These are phyloP conservation scores for Poeciliopsis gracilis DNA, from an alignment of 2,797 vertebrate genomes.

Conservation along the genomic window DNA sequence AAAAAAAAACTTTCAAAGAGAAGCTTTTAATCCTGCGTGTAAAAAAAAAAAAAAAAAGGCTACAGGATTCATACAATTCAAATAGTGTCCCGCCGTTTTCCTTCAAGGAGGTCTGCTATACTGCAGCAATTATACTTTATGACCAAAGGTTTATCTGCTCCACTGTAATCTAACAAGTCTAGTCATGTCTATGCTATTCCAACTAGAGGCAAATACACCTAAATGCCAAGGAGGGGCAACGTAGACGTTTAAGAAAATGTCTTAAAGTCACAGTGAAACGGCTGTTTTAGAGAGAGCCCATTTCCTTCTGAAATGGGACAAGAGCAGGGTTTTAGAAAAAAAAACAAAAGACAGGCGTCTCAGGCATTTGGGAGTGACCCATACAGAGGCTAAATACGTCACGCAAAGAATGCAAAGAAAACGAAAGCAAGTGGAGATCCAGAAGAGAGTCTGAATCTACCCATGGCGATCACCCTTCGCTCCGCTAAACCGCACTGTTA, in stretches of 20 bases:
- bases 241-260: slow-evolving; percentile 25
- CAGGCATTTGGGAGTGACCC: slow-evolving; percentile 24
- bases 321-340: slow-evolving; percentile 8
- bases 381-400: background rate
- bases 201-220: slow-evolving; percentile 18
- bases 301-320: slow-evolving; percentile 55
- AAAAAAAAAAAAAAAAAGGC: too few relatives aligned
- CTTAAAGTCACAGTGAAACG: slow-evolving; percentile 30
- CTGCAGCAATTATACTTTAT: slow-evolving; percentile 29
- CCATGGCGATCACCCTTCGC: background rate
- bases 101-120: slow-evolving; percentile 20
- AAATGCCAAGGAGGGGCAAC: slow-evolving; percentile 24
- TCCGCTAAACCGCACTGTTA: slow-evolving; percentile 10
- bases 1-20: background rate
- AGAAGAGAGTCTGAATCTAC: slow-evolving; percentile 15
- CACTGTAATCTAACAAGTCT: slow-evolving; percentile 35
- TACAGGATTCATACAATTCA: slow-evolving; percentile 5
- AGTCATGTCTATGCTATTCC: slow-evolving; percentile 17
- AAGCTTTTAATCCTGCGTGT: background rate
- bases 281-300: slow-evolving; percentile 28
- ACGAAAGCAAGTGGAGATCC: slow-evolving; percentile 19
- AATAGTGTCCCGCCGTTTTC: slow-evolving; percentile 15
- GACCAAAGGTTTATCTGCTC: slow-evolving; percentile 18
- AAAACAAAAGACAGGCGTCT: background rate
- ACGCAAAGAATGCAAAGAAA: slow-evolving; percentile 21